Base-by-base conservation (phyloP, 2,113 vertebrate genomes). In the Polypterus senegalus region DNA sequence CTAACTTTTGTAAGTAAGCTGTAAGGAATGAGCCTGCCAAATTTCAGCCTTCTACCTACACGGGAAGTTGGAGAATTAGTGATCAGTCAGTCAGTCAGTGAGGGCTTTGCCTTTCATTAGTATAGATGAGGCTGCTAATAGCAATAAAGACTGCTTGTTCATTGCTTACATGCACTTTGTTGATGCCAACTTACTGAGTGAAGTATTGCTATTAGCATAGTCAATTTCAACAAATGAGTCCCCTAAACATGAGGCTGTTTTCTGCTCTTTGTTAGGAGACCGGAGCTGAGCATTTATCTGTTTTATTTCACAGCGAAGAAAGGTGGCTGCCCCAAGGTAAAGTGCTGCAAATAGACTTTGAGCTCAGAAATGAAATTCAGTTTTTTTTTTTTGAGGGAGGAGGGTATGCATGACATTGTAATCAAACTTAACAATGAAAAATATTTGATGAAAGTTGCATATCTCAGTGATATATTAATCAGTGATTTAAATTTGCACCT, bases 241-340 rank as follows among this genome's bases (percentile, higher is more conserved):
- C 64, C 61, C 27, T 27, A 27, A 27, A 27, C 27, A 2, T 27
- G 27, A 27, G 61, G 49, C 3, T 70, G 2, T 76, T 76, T 59
- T 71, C 66, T 56, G 61, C 68, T 44, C 46, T 67, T 9, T 76
- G 67, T 66, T 68, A 70, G 3, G 60, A 76, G 65, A 69, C 70
- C 64, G 66, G 66, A 72, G 63, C 68, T 63, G 61, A 74, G 51
- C 61, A 67, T 54, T 4, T 4, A 64, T 65, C 59, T 67, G 66
- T 70, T 63, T 48, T 72, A 48, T 76, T 72, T 64, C 67, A 73
- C 68, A 66, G 56, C 49, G 66, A 71, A 47, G 65, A 60, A 53
- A 63, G 47, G 61, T 68, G 68, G 69, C 65, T 73, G n/a, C 65
- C 66, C n/a, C 8, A 46, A 64, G 69, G 69, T 46, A 71, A 69